phyloP scores from a whole-genome alignment of 2,113 vertebrate species.

The Pangasianodon hypophthalmus region DNA sequence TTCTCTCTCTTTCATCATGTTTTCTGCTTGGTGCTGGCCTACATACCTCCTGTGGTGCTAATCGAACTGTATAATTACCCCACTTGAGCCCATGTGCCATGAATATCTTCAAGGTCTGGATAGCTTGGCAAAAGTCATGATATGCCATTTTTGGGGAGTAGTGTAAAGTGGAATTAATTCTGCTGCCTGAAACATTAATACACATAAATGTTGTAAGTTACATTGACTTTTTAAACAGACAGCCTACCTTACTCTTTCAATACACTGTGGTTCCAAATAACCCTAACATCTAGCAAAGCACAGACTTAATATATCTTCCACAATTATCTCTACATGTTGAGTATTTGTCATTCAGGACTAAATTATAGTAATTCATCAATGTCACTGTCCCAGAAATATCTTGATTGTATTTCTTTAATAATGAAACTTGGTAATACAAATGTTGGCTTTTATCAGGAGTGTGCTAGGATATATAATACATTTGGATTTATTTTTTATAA shows the following conservation, averaged over 20 bases:
- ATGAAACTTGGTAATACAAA: slow-evolving; percentile 21
- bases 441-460: slow-evolving; percentile 3
- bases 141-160: slow-evolving; percentile 55
- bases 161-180: slow-evolving; percentile 55
- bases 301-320: background rate
- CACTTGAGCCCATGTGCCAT: slow-evolving; percentile 52
- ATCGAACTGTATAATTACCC: slow-evolving; percentile 68
- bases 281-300: background rate
- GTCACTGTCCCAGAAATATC: slow-evolving; percentile 14
- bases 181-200: slow-evolving; percentile 53
- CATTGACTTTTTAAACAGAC: slow-evolving; percentile 5
- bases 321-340: background rate
- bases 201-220: slow-evolving; percentile 10
- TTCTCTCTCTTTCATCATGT: slow-evolving; percentile 15
- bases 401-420: slow-evolving; percentile 28
- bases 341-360: slow-evolving; percentile 32
- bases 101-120: slow-evolving; percentile 55
- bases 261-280: background rate
- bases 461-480: background rate
- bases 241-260: background rate
- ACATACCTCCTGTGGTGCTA: slow-evolving; percentile 62
- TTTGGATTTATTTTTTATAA: background rate
- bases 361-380: slow-evolving; percentile 32
- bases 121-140: slow-evolving; percentile 57
- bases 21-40: slow-evolving; percentile 58